phyloP scores from a whole-genome alignment of 1,140 invertebrate species.

The Metopolophium dirhodum region DNA sequence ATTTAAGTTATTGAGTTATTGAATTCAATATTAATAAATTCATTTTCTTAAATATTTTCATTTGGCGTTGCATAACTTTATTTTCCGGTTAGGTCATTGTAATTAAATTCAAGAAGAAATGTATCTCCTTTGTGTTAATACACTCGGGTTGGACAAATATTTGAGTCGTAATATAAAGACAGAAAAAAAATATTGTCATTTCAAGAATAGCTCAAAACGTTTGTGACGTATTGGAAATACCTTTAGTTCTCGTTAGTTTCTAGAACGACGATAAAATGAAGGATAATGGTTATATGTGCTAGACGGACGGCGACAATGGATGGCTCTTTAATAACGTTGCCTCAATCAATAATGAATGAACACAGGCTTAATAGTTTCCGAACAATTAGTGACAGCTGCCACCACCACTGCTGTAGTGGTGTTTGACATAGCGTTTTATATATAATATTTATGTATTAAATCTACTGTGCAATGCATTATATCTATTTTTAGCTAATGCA shows the following conservation, averaged over 20 bases:
- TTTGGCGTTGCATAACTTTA: not conserved
- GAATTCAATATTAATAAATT: not conserved
- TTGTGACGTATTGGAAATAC: not conserved
- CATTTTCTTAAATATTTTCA: not conserved
- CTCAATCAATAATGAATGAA: conserved; percentile 18
- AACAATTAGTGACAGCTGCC: conserved; percentile 29
- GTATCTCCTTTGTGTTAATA: not conserved
- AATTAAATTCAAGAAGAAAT: not conserved
- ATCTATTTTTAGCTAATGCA: not conserved
- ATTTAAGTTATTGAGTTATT: not conserved
- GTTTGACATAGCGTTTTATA: not conserved
- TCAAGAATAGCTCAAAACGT: not conserved
- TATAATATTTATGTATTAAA: not conserved
- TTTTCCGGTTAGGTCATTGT: not conserved
- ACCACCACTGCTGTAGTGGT: not conserved
- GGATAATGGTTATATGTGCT: not conserved
- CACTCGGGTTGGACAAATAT: not conserved
- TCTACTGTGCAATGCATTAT: not conserved
- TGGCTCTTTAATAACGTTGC: not conserved
- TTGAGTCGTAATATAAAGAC: not conserved
- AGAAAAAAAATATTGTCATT: not conserved
- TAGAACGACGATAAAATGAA: not conserved
- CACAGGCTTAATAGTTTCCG: not conserved
- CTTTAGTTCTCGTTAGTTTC: not conserved
- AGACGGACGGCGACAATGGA: not conserved